phyloP scores from a whole-genome alignment of 2,888 invertebrate genomes.

The Pyrrhosoma nymphula region DNA sequence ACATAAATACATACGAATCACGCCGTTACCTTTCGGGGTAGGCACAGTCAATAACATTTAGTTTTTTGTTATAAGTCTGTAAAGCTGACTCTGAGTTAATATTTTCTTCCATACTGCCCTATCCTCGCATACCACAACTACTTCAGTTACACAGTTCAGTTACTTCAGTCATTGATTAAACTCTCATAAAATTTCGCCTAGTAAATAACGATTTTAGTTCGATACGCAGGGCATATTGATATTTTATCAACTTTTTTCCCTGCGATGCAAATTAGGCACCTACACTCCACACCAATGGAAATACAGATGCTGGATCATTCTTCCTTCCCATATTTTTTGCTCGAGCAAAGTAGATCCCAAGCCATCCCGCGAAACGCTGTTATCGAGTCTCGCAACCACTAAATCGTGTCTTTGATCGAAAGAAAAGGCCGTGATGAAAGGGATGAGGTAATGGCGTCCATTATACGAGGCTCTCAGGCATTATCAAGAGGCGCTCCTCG shows the following conservation, averaged over 20 bases:
- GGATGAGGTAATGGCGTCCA: slow-evolving; percentile 41
- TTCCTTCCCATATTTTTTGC: neutral
- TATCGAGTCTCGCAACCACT: neutral
- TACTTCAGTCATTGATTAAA: too few relatives aligned
- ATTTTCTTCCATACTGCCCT: too few relatives aligned
- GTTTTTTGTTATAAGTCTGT: too few relatives aligned
- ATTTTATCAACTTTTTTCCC: neutral
- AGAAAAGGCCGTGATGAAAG: slow-evolving; percentile 24
- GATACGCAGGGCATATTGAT: neutral
- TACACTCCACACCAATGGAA: neutral
- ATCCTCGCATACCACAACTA: too few relatives aligned
- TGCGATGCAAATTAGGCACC: neutral
- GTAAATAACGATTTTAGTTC: too few relatives aligned
- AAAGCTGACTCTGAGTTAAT: too few relatives aligned
- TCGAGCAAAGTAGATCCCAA: neutral
- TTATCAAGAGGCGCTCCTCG: slow-evolving; percentile 51
- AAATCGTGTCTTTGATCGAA: neutral
- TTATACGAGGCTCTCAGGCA: slow-evolving; percentile 35
- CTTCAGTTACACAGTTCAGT: too few relatives aligned
- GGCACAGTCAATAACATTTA: too few relatives aligned
- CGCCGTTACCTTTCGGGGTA: too few relatives aligned
- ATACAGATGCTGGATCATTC: neutral
- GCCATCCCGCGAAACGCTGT: neutral
- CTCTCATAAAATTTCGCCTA: too few relatives aligned
- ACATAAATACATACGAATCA: too few relatives aligned